Base-by-base conservation (phyloP, 2,797 vertebrate genomes). In the Heteromormyrus szaboi region DNA sequence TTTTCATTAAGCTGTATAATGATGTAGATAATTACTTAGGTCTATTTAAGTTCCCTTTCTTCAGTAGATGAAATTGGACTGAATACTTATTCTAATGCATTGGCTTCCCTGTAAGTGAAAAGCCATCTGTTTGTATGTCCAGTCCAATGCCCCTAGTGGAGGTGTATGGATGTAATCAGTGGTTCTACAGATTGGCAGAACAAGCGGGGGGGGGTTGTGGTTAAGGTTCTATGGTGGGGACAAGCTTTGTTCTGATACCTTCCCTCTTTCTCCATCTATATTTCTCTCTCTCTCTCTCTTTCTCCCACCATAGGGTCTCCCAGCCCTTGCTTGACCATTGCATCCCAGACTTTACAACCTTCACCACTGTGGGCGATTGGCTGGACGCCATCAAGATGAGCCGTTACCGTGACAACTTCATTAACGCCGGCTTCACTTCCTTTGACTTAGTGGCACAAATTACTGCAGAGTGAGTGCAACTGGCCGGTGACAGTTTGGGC, bases 301-400 rank as follows among this genome's bases (percentile, higher is more conserved):
- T 89, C 83, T 48, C 79, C 19, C 86, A 87, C 92, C 94, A 93
- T 93, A 99, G 99, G 93, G 95, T 98, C 90, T 99, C 98, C 90
- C 98, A 99, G 92, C 99, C 98, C 0, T 97, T 99, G 93, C 96
- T 99, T 93, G 99, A 99, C 94, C 98, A 98, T 91, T 98, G 97
- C 0, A 97, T 99, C 90, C 99, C 99, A 0, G 99, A 99, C 95
- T 99, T 99, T 93, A 98, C 98, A 89, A 99, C 98, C 92, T 99
- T 99, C 94, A 98, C 98, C 88, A 99, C 99, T 6, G 99, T 99
- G 94, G 98, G 98, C 88, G 98, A 99, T 95, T 99, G 98, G 98
- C 96, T 99, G 94, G 98, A 99, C 0, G 98, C 98, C 95, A 99
- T 99, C 95, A 99, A 99, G 96, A 99, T 99, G 99, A 98, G 97